Base-by-base conservation (phyloP, 2,888 invertebrate species). In the Torymus tubicola region DNA sequence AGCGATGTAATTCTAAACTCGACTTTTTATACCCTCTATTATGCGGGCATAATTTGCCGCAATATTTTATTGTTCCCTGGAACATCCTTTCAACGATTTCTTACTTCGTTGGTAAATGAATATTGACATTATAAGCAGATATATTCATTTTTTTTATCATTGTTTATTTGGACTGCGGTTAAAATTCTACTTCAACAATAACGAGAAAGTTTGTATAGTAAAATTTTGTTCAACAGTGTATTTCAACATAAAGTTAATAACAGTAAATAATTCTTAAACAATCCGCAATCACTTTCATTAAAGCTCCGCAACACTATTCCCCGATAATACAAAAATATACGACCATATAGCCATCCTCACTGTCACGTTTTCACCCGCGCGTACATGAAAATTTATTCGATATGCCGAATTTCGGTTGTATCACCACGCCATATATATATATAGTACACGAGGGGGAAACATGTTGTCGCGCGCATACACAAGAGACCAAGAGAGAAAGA, bases 321-420 rank as follows among this genome's bases (percentile, higher is more conserved):
- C 42, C 5, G 42, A 42, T 42, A 42, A 42, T 42, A 42, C 42
- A 42, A 69, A 57, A 31, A 69, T 57, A 42, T 14, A 60, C 16
- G 42, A 2, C 31, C 14, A n/a, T 52, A 53, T 53, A 24, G 18
- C 50, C 64, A n/a, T 50, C 21, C 31, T n/a, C 24, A 64, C 21
- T 57, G 55, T 18, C 31, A 14, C 64, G 63, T 61, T 61, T 78
- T n/a, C 53, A 8, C 67, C 31, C 42, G 12, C 18, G 42, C 10
- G 14, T 2, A 16, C n/a, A 21, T 1, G 42, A 64, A 72, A 81
- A 73, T 31, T 76, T 57, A 75, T 72, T 68, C 63, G 67, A 18
- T 60, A 61, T 58, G 16, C 63, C 61, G 13, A 71, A 67, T 68
- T 61, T 63, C 24, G 42, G 61, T 16, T 16, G 31, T 16, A 53